A percentile compares a stretch with the other conserved stretches of the same genome.
Conservation (phyloP, 2,113 vertebrate species). For the Zeus faber region DNA sequence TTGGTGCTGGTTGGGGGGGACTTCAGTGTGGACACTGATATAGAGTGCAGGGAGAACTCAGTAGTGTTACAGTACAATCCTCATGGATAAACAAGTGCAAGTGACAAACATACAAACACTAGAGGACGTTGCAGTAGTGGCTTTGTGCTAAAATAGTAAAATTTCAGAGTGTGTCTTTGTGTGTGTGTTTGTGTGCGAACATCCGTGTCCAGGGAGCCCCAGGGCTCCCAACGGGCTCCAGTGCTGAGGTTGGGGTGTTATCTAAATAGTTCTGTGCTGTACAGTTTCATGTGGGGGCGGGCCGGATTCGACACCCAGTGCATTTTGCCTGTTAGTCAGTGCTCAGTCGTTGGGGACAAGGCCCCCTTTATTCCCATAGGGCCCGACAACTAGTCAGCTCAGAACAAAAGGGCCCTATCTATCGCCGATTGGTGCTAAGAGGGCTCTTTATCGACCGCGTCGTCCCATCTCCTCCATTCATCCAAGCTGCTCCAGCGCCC, state of each 20-base stretch:
- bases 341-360: constrained; percentile 58
- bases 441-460: constrained; percentile 40
- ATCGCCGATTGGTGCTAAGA: constrained; percentile 39
- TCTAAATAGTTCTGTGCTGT: constrained; percentile 55
- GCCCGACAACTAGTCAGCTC: constrained; percentile 37
- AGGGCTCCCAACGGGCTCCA: constrained; percentile 46
- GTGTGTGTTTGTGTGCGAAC: neutral
- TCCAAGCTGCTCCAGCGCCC: constrained; percentile 19
- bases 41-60: constrained; percentile 14
- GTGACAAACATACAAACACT: constrained; percentile 7
- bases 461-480: constrained; percentile 38
- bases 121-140: constrained; percentile 1
- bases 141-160: no score
- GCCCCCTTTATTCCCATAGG: constrained; percentile 45
- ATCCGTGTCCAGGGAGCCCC: constrained; percentile 21
- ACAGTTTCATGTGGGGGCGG: constrained; percentile 35
- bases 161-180: constrained; percentile 10
- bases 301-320: constrained; percentile 45
- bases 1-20: neutral
- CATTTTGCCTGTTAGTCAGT: constrained; percentile 43
- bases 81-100: constrained; percentile 20
- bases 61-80: constrained; percentile 30
- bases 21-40: constrained; percentile 15
- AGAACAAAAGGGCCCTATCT: constrained; percentile 51
- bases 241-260: constrained; percentile 33